phyloP scores from a whole-genome alignment of 2,797 vertebrate species.

The Oreortyx pictus region DNA sequence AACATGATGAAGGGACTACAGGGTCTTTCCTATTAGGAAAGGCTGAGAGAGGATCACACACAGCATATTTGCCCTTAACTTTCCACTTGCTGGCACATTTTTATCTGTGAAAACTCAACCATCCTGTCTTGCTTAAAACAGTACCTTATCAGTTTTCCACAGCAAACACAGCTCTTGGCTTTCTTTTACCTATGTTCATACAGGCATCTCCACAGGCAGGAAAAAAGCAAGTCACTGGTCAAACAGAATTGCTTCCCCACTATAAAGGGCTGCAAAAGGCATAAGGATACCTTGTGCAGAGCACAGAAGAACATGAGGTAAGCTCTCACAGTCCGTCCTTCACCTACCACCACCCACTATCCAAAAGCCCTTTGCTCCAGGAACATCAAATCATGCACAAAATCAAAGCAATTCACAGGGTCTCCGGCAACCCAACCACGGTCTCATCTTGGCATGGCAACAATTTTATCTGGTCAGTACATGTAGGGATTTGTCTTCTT shows the following conservation, averaged over 20 bases:
- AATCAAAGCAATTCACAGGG: not conserved
- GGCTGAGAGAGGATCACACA: not conserved
- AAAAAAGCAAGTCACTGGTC: not conserved
- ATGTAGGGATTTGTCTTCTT: not conserved
- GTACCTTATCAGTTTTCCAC: not conserved
- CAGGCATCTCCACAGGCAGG: not conserved
- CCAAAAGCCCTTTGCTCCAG: not conserved
- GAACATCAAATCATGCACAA: not conserved
- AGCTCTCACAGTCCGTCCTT: not conserved
- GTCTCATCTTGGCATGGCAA: not conserved
- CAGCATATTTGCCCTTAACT: not conserved
- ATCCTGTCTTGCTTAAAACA: not conserved
- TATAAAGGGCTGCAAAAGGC: not conserved
- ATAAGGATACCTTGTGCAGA: not conserved
- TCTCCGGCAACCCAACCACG: not conserved
- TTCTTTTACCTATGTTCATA: not conserved
- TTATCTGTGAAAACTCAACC: not conserved
- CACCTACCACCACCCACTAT: not conserved
- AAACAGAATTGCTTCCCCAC: not conserved
- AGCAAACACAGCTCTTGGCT: fast-evolving
- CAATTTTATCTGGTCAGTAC: not conserved
- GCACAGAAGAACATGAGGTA: fast-evolving
- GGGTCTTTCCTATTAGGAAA: not conserved
- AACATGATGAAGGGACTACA: not conserved
- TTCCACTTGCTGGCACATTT: not conserved